Evolutionary conservation across 2,113 vertebrate species (phyloP), one percentile per base, ranked within the genome.

Genomic region (Chrysemys picta): DNA sequence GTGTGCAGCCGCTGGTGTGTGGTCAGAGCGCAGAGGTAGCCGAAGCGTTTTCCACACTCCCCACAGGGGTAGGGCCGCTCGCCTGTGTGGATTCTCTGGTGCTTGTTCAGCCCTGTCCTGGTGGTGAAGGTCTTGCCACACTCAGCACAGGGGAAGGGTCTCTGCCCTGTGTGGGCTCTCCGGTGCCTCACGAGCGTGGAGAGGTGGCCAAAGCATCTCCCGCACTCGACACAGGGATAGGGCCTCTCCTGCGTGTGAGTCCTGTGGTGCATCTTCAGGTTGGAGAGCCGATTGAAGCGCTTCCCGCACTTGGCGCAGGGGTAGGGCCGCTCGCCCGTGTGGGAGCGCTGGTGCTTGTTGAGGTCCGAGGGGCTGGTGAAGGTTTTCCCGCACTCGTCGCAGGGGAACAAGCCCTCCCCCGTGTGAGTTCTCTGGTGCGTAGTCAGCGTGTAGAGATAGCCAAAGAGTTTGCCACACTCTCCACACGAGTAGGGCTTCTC

Each of bases 311-410:
- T 97, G 3, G 97, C 92, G 59, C 98, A 99, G 1, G 97, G 91
- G 90, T 98, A 98, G 5, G 98, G 98, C 79, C 76, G 80, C 76
- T 98, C 96, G 95, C 98, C 56, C 90, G 98, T 97, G 98, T 98
- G 92, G 91, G 98, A 86, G 89, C 95, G 96, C 89, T 97, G 97
- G 93, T 99, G 98, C 47, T 98, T 90, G 88, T 97, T 98, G 83
- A 98, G 96, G 56, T 98, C 98, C 4, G 97, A 98, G 2, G 95
- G 85, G 93, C 97, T 98, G 93, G 97, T 95, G 88, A 99, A 99
- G 82, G 97, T 93, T 87, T 98, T 99, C 42, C 97, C 97, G 3
- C 99, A 98, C 1, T 98, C 97, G 92, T 75, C 17, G 24, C 97
- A 97, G n/a, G 78, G 98, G 86, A 97, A 98, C 5, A 98, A 97